Evolutionary conservation across 2,888 invertebrate genomes (phyloP).

Genomic region (Microplitis manilae): DNA sequence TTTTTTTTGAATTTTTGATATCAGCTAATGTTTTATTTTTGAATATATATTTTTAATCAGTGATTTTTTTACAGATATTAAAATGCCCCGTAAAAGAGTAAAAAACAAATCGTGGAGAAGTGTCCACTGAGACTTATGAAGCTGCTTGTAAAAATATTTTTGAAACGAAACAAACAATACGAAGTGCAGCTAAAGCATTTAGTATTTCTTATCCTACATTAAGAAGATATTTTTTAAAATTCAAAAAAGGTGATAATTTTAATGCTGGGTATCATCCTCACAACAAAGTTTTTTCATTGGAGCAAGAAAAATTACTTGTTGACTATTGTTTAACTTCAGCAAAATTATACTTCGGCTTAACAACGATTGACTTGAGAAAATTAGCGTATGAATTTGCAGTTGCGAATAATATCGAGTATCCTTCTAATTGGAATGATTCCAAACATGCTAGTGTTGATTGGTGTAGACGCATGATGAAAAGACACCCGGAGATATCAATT

Average conservation of each 20-base stretch:
- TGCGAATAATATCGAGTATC: conserved; percentile 25
- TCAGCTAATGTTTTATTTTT: too few relatives aligned
- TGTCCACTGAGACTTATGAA: neutral
- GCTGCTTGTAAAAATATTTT: conserved; percentile 18
- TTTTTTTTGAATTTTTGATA: too few relatives aligned
- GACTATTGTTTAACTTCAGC: conserved; percentile 18
- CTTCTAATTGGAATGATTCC: conserved; percentile 24
- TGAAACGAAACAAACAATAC: conserved; percentile 12
- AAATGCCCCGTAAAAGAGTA: conserved; percentile 21
- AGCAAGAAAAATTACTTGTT: conserved; percentile 20
- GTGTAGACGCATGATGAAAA: conserved; percentile 43
- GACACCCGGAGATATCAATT: conserved; percentile 43
- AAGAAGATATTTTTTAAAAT: neutral
- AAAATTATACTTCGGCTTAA: conserved; percentile 30
- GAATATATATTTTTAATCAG: neutral
- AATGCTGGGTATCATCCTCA: conserved; percentile 22
- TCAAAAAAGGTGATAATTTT: too few relatives aligned
- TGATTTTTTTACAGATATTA: neutral
- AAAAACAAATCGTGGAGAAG: conserved; percentile 21
- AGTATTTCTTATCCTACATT: neutral
- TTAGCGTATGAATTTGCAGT: conserved; percentile 40
- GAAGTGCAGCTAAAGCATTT: neutral
- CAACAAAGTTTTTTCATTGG: conserved; percentile 24
- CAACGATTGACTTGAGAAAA: conserved; percentile 38
- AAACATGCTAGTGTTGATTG: conserved; percentile 45